Conservation (phyloP, 2,888 invertebrate species). For the Lobophora halterata region DNA sequence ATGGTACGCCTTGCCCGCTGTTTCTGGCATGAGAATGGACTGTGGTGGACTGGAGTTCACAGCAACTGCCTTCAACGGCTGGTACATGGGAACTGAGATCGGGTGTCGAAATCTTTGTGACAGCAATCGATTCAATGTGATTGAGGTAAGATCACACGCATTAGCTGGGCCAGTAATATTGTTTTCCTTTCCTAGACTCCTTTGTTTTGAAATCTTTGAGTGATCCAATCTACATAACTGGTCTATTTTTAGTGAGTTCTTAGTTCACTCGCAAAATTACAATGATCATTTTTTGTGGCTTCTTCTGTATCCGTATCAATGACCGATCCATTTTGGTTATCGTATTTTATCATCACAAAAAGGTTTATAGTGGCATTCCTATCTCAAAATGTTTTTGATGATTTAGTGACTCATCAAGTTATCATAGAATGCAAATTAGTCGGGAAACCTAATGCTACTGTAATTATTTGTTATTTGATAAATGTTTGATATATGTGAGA, state of each 20-base stretch:
- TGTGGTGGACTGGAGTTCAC: constrained; percentile 97
- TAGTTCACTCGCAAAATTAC: constrained; percentile 14
- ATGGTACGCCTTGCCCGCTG: constrained; percentile 95
- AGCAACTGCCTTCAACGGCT: constrained; percentile 96
- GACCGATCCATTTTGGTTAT: constrained; percentile 17
- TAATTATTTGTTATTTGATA: neutral
- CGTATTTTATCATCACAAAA: constrained; percentile 16
- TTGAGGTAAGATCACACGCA: constrained; percentile 93
- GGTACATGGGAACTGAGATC: constrained; percentile 99
- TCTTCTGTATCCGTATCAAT: constrained; percentile 23
- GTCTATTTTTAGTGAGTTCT: no score
- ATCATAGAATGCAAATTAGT: constrained; percentile 7
- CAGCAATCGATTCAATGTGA: constrained; percentile 89
- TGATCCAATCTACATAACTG: no score
- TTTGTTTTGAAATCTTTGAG: no score
- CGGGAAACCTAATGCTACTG: neutral
- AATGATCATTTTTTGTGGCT: neutral
- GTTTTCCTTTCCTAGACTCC: no score
- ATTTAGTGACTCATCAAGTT: constrained; percentile 11
- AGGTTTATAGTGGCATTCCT: constrained; percentile 6
- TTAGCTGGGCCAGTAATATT: no score
- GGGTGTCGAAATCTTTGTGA: constrained; percentile 96
- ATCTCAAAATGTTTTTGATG: constrained; percentile 6
- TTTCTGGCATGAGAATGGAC: constrained; percentile 94
- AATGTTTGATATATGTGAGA: no score